Conservation (phyloP, 2,113 vertebrate species). For the Montifringilla adamsi region DNA sequence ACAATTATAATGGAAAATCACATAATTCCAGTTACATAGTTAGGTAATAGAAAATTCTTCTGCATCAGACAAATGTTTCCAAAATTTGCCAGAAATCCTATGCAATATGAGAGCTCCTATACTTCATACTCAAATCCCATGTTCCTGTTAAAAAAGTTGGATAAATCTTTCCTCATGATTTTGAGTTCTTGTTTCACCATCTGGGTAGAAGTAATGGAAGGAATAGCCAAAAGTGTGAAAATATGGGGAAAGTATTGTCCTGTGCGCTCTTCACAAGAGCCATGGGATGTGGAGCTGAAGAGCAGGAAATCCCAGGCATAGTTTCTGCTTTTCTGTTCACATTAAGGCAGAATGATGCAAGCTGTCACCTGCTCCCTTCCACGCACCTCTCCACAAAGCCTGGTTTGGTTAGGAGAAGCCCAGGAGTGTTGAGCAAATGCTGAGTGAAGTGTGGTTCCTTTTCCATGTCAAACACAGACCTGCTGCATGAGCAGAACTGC, state of each 20-base stretch:
- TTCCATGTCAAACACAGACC: neutral
- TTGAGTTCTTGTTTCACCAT: neutral
- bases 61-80: neutral
- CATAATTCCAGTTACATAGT: neutral
- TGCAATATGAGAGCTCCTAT: neutral
- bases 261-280: neutral
- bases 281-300: neutral
- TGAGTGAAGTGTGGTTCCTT: neutral
- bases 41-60: neutral
- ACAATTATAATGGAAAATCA: neutral
- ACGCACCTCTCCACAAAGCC: neutral
- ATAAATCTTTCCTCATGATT: neutral
- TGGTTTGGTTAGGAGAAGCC: neutral
- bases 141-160: neutral
- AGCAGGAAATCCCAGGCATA: neutral
- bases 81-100: neutral
- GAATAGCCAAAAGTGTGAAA: neutral
- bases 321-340: neutral
- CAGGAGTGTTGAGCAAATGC: neutral
- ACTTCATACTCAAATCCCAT: neutral
- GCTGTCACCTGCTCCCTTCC: neutral
- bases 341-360: neutral
- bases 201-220: neutral
- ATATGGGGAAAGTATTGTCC: neutral
- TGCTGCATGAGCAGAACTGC: neutral